These are phyloP conservation scores for Esperia sulphurella DNA, from an alignment of 2,888 invertebrate genomes.

Conservation along the genomic window DNA sequence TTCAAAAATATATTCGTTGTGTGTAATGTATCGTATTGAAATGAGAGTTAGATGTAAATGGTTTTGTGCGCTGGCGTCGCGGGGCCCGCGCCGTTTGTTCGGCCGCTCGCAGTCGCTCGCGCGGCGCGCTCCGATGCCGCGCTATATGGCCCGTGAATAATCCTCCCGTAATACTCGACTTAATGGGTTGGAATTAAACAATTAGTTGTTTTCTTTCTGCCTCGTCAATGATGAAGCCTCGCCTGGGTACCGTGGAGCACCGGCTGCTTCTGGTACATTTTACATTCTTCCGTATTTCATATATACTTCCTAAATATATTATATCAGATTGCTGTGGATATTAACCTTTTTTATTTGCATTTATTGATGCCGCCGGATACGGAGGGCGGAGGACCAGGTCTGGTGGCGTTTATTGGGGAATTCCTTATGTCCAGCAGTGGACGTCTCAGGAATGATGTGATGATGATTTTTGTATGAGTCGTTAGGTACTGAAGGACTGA, in stretches of 20 bases:
- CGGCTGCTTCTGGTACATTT: constrained; percentile 9
- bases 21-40: constrained; percentile 36
- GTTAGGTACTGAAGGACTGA: too few species aligned
- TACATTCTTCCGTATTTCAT: too few species aligned
- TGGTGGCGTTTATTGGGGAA: too few species aligned
- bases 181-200: constrained; percentile 77
- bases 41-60: constrained; percentile 38
- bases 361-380: too few species aligned
- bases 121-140: constrained; percentile 55
- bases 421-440: too few species aligned
- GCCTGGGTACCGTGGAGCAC: constrained; percentile 29
- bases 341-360: too few species aligned
- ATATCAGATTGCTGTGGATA: too few species aligned
- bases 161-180: constrained; percentile 71
- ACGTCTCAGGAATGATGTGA: too few species aligned
- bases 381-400: too few species aligned
- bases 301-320: too few species aligned
- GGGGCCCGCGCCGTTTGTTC: constrained; percentile 19
- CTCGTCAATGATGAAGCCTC: constrained; percentile 60
- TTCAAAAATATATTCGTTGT: constrained; percentile 20
- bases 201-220: constrained; percentile 76
- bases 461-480: too few species aligned
- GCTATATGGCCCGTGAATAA: constrained; percentile 76
- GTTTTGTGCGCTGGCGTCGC: constrained; percentile 28
- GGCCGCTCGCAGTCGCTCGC: constrained; percentile 16